Base-by-base conservation (phyloP, 2,797 vertebrate species). In the Enteromius fasciolatus region DNA sequence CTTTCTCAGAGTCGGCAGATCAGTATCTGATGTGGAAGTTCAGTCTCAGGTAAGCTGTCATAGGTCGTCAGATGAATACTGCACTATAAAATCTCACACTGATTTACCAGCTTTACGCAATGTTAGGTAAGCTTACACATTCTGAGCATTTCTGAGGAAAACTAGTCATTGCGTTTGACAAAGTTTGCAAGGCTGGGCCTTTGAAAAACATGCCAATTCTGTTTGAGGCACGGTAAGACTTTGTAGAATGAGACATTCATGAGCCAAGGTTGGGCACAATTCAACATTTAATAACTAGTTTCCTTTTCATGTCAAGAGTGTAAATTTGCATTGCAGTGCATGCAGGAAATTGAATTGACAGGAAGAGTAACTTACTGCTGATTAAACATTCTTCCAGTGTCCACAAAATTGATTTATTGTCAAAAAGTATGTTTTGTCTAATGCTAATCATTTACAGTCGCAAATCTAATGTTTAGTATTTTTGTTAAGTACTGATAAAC, bases 11-110 rank as follows among this genome's bases (percentile, higher is more conserved):
- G 54, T 61, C 15, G 9, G 61, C 54, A 76, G 52, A 41, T 59
- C n/a, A 52, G 48, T 74, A 74, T 74, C 72, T 36, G 70, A 8
- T 54, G 72, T 36, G 5, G 28, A 54, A 36, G 48, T 74, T 74
- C 72, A 57, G 33, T 57, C 50, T 39, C 20, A 25, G 23, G 33
- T 57, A 25, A 57, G 33, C 50, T 39, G 46, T 31, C 25, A 11
- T 6, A 25, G 46, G 18, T 72, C 2, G 2, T 72, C 44, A 31
- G 44, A 72, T 72, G 69, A 72, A 72, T 31, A 20, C 25, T 12
- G 69, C 25, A 20, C 25, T 41, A 41, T 41, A 7, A 41, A 41
- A 41, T 2, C 8, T 11, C 20, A 57, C 3, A 4, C 20, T 23
- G 9, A 20, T 41, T 61, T 14, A 61, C 15, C 44, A 4, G n/a